Percentiles rank a stretch among this genome's conserved stretches.
Conservation (phyloP, 2,113 vertebrate genomes). For the Ammodytes dubius region DNA sequence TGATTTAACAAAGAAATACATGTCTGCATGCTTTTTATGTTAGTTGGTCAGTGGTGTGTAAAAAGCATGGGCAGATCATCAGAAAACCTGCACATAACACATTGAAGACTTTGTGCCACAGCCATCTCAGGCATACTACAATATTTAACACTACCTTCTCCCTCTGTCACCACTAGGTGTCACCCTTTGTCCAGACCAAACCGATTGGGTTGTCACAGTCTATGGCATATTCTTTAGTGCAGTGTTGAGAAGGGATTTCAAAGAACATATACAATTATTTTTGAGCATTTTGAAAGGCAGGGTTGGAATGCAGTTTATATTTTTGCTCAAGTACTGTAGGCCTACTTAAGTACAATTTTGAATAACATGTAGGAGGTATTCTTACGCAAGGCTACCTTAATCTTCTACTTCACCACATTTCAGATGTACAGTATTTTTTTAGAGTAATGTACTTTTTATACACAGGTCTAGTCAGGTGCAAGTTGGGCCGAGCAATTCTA, state of each 20-base stretch:
- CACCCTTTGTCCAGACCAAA: slow-evolving; percentile 35
- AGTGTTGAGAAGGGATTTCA: neutral
- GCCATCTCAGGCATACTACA: neutral
- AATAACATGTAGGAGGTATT: neutral
- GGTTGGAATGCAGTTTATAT: neutral
- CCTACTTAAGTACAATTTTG: neutral
- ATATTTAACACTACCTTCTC: neutral
- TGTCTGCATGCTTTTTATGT: neutral
- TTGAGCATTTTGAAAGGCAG: neutral
- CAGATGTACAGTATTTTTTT: neutral
- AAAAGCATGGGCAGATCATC: neutral
- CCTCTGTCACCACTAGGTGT: slow-evolving; percentile 67
- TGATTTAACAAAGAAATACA: neutral
- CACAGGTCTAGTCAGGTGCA: neutral
- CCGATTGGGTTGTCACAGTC: too few species aligned
- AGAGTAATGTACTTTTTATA: neutral
- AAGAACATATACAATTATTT: neutral
- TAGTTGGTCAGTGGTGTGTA: neutral
- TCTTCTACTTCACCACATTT: neutral
- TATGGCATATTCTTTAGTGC: too few species aligned
- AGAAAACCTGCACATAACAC: neutral
- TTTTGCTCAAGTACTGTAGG: neutral
- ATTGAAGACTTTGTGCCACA: neutral
- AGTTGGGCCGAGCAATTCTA: neutral
- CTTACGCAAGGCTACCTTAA: neutral